Percentiles rank a stretch among this genome's conserved stretches.
These are phyloP conservation scores for Panzeria rudis DNA, from an alignment of 2,888 invertebrate genomes.

Conservation along the genomic window DNA sequence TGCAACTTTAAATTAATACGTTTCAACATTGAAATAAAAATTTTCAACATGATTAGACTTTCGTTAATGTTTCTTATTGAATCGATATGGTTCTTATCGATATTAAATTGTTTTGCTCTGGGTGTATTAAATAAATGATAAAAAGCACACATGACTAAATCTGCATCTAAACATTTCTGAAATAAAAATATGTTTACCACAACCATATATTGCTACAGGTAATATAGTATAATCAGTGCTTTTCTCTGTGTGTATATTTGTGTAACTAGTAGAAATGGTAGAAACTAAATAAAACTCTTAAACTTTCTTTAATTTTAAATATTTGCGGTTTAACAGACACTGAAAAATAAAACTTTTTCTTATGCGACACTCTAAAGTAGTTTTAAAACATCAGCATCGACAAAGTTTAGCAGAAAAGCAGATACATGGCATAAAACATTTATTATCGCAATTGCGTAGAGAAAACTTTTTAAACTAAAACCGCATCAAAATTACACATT, in stretches of 20 bases:
- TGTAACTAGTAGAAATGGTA: neutral
- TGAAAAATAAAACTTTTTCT: constrained; percentile 66
- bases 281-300: constrained; percentile 1
- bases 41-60: no score
- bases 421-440: constrained; percentile 66
- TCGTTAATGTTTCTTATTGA: no score
- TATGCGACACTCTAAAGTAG: constrained; percentile 67
- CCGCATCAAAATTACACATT: constrained; percentile 63
- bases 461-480: constrained; percentile 61
- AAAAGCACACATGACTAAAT: no score
- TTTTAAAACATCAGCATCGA: constrained; percentile 40
- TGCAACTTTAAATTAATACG: no score
- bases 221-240: neutral
- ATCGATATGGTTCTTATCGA: no score
- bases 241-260: neutral
- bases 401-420: constrained; percentile 6
- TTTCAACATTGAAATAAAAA: no score
- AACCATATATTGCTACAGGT: neutral
- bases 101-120: no score
- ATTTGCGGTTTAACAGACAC: constrained; percentile 64
- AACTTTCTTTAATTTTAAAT: constrained; percentile 25
- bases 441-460: constrained; percentile 70
- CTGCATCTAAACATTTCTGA: no score
- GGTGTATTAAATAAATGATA: no score
- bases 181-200: neutral